phyloP scores from a whole-genome alignment of 1,140 invertebrate species.

The Drosophila miranda region DNA sequence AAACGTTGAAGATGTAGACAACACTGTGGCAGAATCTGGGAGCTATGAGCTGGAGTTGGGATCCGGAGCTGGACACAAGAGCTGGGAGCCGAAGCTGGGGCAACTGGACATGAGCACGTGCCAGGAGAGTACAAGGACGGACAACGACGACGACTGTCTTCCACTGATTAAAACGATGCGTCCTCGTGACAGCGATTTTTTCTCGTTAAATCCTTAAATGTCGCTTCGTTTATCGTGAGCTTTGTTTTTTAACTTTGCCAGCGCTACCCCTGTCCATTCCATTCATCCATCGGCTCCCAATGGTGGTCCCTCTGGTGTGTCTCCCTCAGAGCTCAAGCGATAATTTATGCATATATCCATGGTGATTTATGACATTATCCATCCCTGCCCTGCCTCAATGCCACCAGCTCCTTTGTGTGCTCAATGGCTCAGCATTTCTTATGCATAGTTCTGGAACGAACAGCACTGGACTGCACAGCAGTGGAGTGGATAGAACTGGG shows the following conservation, averaged over 20 bases:
- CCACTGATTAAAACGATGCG: conserved; percentile 76
- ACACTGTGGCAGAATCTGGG: neutral
- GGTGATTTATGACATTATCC: conserved; percentile 68
- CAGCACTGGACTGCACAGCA: too few relatives aligned
- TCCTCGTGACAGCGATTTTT: conserved; percentile 71
- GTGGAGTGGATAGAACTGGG: neutral
- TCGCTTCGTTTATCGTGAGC: conserved; percentile 65
- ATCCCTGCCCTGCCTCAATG: neutral
- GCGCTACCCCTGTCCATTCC: conserved; percentile 8
- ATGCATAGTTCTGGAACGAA: conserved; percentile 31
- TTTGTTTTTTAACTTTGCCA: conserved; percentile 60
- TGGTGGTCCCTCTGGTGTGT: conserved; percentile 28
- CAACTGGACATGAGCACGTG: conserved; percentile 53
- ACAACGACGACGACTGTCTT: conserved; percentile 34
- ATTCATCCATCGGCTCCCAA: conserved; percentile 11
- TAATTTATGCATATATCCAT: conserved; percentile 80
- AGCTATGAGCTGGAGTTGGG: too few relatives aligned
- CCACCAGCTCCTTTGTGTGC: conserved; percentile 34
- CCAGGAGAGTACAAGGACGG: conserved; percentile 4
- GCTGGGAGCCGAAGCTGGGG: conserved; percentile 23
- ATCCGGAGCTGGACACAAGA: conserved; percentile 20
- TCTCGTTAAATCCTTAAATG: conserved; percentile 77
- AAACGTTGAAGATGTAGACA: conserved; percentile 32
- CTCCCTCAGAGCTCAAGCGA: conserved; percentile 49
- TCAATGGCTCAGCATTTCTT: conserved; percentile 63